Evolutionary conservation across 2,113 vertebrate genomes (phyloP), one percentile per base, ranked within the genome.

Genomic region (Phyllopteryx taeniolatus): DNA sequence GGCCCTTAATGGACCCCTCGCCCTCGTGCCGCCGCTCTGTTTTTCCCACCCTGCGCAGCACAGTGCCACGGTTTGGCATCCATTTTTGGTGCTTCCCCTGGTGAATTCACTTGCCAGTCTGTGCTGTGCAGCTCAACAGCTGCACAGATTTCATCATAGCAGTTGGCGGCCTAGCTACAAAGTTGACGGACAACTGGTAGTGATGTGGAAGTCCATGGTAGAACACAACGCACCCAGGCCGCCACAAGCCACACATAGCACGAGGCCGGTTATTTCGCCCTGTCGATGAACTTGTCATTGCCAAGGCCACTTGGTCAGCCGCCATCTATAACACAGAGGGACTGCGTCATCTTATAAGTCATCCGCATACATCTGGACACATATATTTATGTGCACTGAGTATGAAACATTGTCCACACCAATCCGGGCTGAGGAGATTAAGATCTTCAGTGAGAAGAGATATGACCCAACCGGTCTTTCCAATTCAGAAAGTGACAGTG

Each of bases 401-500:
- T 70, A 73, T 76, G 75, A 82, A 82, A 72, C 69, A 85, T 61
- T 83, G 78, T 85, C 69, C 8, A 4, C 61, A 64, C 70, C 74
- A 56, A 76, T 87, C 62, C 47, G n/a, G 27, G 62, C 20, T 82
- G 77, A 83, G 78, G 53, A 88, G 86, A 91, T 90, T 85, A 88
- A 79, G 81, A 88, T 89, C 88, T 88, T 66, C 62, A 72, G 65
- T 62, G 22, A 42, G 47, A 59, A 68, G 75, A 60, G 60, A 79
- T 74, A 75, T 74, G 82, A 80, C 71, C 69, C 81, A 33, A 71
- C 69, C 75, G 84, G 86, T 79, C 85, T 7, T 57, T 86, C 71
- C 86, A 87, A 88, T 91, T 88, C 75, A 67, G 78, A 83, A 80
- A 86, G 81, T 78, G 84, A 85, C 89, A 84, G 84, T 86, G 89